Evolutionary conservation across 2,113 vertebrate species (phyloP).

Genomic region (Miniopterus natalensis): DNA sequence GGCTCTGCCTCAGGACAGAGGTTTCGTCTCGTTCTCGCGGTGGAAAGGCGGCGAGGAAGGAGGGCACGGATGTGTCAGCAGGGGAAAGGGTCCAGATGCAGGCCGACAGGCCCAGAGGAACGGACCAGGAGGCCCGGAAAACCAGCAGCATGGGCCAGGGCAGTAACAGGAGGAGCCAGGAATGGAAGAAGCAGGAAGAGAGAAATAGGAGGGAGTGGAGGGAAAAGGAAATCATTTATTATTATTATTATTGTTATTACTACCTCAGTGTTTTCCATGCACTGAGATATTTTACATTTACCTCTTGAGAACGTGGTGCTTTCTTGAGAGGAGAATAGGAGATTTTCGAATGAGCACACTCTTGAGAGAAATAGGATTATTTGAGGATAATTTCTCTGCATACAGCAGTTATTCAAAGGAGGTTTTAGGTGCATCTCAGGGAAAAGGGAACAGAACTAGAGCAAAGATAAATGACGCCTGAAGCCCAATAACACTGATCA

Average conservation of each 20-base stretch:
- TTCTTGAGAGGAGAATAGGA: slow-evolving; percentile 7
- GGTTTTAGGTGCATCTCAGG: neutral
- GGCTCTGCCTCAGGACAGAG: neutral
- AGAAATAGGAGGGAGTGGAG: neutral
- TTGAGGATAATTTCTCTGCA: neutral
- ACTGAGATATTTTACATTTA: neutral
- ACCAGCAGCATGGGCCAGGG: neutral
- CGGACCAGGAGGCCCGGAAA: neutral
- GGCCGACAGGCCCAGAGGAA: neutral
- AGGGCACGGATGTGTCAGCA: neutral
- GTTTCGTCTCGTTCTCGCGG: neutral
- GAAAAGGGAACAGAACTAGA: neutral
- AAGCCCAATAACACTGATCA: neutral
- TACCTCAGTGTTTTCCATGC: neutral
- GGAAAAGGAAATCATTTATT: neutral
- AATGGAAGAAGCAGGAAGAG: neutral
- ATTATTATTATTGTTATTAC: neutral
- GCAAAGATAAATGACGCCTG: neutral
- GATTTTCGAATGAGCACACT: neutral
- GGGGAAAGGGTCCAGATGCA: neutral
- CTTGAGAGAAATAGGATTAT: neutral
- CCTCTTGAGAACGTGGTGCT: neutral
- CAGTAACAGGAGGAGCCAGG: neutral
- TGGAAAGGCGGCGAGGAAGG: neutral
- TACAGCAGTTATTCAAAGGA: neutral